Evolutionary conservation across 2,888 invertebrate genomes (phyloP).

Genomic region (Ennomos fuscantarius): DNA sequence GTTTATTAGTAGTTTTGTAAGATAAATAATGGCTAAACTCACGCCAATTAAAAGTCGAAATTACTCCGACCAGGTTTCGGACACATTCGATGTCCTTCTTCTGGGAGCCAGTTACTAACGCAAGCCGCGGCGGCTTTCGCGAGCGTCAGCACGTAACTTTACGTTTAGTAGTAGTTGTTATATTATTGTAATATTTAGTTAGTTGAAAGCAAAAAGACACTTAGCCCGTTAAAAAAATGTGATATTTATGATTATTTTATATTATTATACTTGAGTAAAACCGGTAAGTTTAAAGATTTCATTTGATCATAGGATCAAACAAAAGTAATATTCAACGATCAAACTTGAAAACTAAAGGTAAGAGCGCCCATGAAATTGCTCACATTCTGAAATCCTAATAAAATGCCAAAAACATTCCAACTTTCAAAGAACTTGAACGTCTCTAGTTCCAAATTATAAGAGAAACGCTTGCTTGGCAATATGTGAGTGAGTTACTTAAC

Average conservation of each 20-base stretch:
- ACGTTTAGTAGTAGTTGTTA: no score
- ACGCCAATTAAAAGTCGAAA: no score
- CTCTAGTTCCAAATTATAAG: slow-evolving; percentile 57
- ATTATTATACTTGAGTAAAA: background rate
- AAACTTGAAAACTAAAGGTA: slow-evolving; percentile 19
- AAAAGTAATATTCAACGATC: slow-evolving; percentile 12
- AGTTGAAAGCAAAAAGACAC: no score
- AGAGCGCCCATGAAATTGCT: slow-evolving; percentile 17
- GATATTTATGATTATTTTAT: background rate
- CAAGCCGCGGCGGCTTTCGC: no score
- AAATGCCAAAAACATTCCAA: slow-evolving; percentile 37
- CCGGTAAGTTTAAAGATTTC: background rate
- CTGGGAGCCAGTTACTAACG: no score
- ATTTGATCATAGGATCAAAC: slow-evolving; percentile 12
- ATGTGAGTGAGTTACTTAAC: slow-evolving; percentile 74
- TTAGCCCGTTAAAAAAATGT: no score
- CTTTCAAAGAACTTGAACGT: slow-evolving; percentile 35
- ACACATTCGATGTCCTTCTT: no score
- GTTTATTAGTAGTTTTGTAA: no score
- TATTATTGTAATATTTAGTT: no score
- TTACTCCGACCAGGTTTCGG: no score
- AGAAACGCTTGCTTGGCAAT: slow-evolving; percentile 66
- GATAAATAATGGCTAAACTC: no score
- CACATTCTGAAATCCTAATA: slow-evolving; percentile 31
- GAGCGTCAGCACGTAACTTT: no score